Conservation (phyloP, 2,888 invertebrate genomes). For the Abrostola tripartita region DNA sequence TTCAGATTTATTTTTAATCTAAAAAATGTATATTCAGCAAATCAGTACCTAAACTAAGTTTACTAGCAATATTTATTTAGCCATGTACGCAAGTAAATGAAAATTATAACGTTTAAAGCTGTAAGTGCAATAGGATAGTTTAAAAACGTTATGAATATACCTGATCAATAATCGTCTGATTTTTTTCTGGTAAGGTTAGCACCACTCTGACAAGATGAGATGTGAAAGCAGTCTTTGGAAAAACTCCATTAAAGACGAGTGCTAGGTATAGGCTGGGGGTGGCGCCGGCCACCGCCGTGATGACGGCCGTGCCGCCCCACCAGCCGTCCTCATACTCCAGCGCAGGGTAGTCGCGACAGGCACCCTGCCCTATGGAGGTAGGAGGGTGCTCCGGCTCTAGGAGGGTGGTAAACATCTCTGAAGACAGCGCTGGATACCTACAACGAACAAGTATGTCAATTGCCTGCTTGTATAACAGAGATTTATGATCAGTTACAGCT, state of each 20-base stretch:
- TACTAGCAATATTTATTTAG: no score
- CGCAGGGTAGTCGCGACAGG: constrained; percentile 86
- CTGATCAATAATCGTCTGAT: constrained; percentile 92
- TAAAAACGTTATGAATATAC: constrained; percentile 71
- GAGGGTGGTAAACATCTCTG: constrained; percentile 94
- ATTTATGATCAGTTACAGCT: constrained; percentile 1
- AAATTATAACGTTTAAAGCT: no score
- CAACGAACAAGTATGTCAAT: constrained; percentile 26
- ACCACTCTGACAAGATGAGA: constrained; percentile 92
- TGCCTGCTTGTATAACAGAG: not conserved
- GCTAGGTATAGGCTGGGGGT: constrained; percentile 94
- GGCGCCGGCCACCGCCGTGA: constrained; percentile 93
- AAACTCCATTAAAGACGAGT: constrained; percentile 94
- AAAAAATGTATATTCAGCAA: no score
- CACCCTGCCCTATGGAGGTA: constrained; percentile 87
- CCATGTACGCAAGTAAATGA: no score
- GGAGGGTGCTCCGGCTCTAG: constrained; percentile 91
- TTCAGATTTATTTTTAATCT: not conserved
- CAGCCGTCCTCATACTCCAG: constrained; percentile 89
- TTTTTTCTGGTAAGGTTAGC: constrained; percentile 91
- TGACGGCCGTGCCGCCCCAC: constrained; percentile 96
- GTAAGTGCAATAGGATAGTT: no score
- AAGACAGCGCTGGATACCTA: constrained; percentile 91
- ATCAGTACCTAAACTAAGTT: no score
- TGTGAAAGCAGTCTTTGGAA: constrained; percentile 88